Conservation (phyloP, 1,140 invertebrate genomes). For the Drosophila kepulauana region DNA sequence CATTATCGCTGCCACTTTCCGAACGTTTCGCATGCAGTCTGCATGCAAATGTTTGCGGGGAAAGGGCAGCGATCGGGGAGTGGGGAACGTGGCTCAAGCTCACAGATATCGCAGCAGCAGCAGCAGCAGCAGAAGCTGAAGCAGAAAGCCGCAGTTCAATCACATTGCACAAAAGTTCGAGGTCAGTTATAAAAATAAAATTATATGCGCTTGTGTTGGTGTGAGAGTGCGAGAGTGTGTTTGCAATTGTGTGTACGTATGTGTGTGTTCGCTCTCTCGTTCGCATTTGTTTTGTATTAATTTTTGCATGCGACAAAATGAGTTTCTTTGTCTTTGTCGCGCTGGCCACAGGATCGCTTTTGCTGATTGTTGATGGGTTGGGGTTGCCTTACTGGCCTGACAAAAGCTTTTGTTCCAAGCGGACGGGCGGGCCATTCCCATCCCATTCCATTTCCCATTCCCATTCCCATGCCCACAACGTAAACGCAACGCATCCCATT, state of each 20-base stretch:
- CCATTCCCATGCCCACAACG: not conserved
- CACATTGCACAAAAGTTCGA: slow-evolving; percentile 84
- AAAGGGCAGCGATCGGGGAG: slow-evolving; percentile 14
- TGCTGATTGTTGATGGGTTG: slow-evolving; percentile 18
- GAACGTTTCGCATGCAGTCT: slow-evolving; percentile 67
- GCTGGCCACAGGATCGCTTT: slow-evolving; percentile 59
- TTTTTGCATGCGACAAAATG: slow-evolving; percentile 77
- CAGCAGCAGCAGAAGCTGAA: slow-evolving; percentile 33
- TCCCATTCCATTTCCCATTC: too few species aligned
- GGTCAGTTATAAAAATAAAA: slow-evolving; percentile 83
- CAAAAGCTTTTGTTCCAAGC: slow-evolving; percentile 67
- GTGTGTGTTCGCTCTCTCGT: slow-evolving; percentile 25
- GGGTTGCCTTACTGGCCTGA: slow-evolving; percentile 32
- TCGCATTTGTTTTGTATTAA: slow-evolving; percentile 78
- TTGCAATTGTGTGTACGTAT: slow-evolving; percentile 2
- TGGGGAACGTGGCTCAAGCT: slow-evolving; percentile 40
- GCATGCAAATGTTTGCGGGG: slow-evolving; percentile 67
- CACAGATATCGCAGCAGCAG: slow-evolving; percentile 71
- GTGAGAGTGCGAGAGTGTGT: not conserved
- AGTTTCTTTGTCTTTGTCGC: slow-evolving; percentile 74
- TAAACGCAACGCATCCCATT: not conserved
- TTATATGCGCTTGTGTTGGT: slow-evolving; percentile 25
- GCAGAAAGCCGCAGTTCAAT: slow-evolving; percentile 61
- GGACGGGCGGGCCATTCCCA: slow-evolving; percentile 8
- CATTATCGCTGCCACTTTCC: slow-evolving; percentile 54